Percentiles rank a stretch among this genome's conserved stretches.
These are phyloP conservation scores for Rhinichthys osculus DNA, from an alignment of 2,797 vertebrate genomes.

Conservation along the genomic window DNA sequence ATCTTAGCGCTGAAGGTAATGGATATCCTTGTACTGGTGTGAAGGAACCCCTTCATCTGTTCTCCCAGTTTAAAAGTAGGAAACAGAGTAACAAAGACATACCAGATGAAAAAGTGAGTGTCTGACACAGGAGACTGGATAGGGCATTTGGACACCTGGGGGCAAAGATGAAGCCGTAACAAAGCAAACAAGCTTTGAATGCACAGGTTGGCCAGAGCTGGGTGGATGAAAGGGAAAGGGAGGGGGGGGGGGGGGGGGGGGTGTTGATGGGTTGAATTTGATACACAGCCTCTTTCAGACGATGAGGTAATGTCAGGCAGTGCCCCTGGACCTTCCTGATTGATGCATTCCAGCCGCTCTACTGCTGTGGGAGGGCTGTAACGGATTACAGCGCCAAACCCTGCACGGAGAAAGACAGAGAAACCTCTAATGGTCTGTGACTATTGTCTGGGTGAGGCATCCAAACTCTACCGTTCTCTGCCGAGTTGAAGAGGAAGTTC, in stretches of 20 bases:
- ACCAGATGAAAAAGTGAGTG: constrained; percentile 56
- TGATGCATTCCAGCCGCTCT: constrained; percentile 63
- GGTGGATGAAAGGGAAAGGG: constrained; percentile 29
- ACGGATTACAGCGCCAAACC: constrained; percentile 27
- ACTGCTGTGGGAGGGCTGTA: constrained; percentile 22
- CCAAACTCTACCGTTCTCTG: constrained; percentile 43
- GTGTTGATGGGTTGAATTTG: constrained; percentile 41
- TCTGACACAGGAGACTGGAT: constrained; percentile 71
- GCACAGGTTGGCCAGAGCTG: constrained; percentile 52
- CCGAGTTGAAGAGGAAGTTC: constrained; percentile 17
- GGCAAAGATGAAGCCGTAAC: constrained; percentile 67
- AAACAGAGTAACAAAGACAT: constrained; percentile 69
- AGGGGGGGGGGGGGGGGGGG: constrained; percentile 1
- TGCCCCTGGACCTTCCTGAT: constrained; percentile 55
- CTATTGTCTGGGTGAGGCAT: constrained; percentile 38
- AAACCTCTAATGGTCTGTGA: constrained; percentile 48
- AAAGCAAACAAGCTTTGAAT: constrained; percentile 63
- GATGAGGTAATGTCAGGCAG: constrained; percentile 43
- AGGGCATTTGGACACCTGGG: constrained; percentile 72
- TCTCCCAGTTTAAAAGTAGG: constrained; percentile 68
- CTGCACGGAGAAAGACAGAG: constrained; percentile 23
- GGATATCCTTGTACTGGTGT: constrained; percentile 78
- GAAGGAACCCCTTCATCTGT: constrained; percentile 76
- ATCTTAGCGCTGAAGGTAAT: constrained; percentile 79
- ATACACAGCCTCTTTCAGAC: constrained; percentile 47